A percentile compares a stretch with the other conserved stretches of the same genome.
Conservation (phyloP, 1,140 invertebrate species). For the Bombus superbus region DNA sequence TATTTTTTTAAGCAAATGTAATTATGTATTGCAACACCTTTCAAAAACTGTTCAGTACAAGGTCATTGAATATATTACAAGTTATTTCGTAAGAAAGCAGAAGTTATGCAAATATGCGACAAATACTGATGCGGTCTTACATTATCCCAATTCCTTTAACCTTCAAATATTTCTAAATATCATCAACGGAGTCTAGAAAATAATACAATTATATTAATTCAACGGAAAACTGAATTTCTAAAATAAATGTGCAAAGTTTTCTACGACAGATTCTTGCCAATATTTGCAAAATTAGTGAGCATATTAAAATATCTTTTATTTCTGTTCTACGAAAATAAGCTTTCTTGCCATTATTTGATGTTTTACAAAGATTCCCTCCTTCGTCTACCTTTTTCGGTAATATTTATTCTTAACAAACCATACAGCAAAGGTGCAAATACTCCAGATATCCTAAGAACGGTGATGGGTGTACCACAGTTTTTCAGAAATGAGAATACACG, state of each 20-base stretch:
- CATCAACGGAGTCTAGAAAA: background rate
- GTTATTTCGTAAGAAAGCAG: background rate
- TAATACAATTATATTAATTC: too few relatives aligned
- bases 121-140: background rate
- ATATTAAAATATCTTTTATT: background rate
- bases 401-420: too few relatives aligned
- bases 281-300: background rate
- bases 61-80: conserved; percentile 1
- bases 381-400: background rate
- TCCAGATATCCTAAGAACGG: too few relatives aligned
- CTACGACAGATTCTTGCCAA: background rate
- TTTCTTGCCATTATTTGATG: background rate
- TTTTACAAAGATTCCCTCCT: background rate
- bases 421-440: too few relatives aligned
- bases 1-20: too few relatives aligned
- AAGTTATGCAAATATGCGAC: background rate
- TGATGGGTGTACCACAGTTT: too few relatives aligned
- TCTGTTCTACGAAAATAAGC: background rate
- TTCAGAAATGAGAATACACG: too few relatives aligned
- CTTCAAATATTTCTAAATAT: background rate
- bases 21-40: background rate
- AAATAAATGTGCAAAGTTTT: background rate
- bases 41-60: background rate
- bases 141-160: background rate
- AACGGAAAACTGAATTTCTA: background rate